A percentile compares a stretch with the other conserved stretches of the same genome.
Evolutionary conservation across 2,113 vertebrate species (phyloP).

Genomic region (Zosterops pallidus): DNA sequence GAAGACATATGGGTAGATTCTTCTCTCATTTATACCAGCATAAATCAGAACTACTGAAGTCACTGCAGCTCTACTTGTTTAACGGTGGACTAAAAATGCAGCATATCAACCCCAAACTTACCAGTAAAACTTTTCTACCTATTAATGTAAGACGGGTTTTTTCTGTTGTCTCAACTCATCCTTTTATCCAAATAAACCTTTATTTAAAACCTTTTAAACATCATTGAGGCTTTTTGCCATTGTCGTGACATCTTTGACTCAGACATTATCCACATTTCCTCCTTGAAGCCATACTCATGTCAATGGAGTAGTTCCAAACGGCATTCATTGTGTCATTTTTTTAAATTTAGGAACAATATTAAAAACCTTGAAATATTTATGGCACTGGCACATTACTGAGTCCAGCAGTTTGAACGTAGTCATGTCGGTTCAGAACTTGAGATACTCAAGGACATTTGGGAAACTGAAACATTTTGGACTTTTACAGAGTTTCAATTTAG

Average conservation of each 20-base stretch:
- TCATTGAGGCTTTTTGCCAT: not conserved
- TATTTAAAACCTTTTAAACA: not conserved
- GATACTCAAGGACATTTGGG: not conserved
- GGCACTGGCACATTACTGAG: not conserved
- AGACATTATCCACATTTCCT: not conserved
- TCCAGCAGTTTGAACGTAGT: not conserved
- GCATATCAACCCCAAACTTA: not conserved
- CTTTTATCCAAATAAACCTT: not conserved
- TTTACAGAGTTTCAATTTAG: not conserved
- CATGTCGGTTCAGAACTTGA: not conserved
- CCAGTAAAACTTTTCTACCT: not conserved
- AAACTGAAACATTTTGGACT: not conserved
- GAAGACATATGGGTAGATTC: constrained; percentile 25
- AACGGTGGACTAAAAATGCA: not conserved
- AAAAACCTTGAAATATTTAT: constrained; percentile 10
- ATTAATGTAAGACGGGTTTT: not conserved
- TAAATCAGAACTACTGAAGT: constrained; percentile 30
- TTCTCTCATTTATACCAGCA: constrained; percentile 13
- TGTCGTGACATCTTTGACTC: not conserved
- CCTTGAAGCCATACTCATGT: not conserved
- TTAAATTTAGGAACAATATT: not conserved
- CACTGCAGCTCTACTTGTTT: not conserved
- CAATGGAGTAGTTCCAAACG: not conserved
- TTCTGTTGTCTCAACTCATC: not conserved
- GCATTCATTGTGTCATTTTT: not conserved